Base-by-base conservation (phyloP, 2,888 invertebrate genomes). In the Xestia rhomboidea region DNA sequence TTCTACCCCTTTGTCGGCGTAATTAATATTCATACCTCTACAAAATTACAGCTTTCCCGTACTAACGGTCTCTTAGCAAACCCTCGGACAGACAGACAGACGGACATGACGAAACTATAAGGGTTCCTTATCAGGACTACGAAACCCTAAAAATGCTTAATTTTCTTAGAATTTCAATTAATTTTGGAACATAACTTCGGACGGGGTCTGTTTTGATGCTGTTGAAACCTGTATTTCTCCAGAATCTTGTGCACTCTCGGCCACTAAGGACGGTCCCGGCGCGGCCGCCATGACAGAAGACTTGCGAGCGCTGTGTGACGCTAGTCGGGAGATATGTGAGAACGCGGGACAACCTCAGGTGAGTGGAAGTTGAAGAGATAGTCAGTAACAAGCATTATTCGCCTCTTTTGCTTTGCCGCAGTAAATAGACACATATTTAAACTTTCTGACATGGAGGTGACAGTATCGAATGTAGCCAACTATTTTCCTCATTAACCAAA, bases 321-420 rank as follows among this genome's bases (percentile, higher is more conserved):
- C 87, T 6, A 81, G 66, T 30, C 76, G 73, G 1, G 68, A 68
- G 21, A 64, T 87, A 3, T 85, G 83, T 34, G 79, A 83, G 34
- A 69, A 62, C 10, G 81, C 68, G 21, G 79, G 49, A 15, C 67
- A 68, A 0, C 68, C 70, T 11, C 62, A 81, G 46, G 81, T 81
- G 15, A 81, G 76, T 57, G 57, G 1, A 57, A 15, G 15, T 15
- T 0, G 27, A 57, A 27, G 1, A 27, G 57, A n/a, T 27, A 15
- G 27, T 27, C 15, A 57, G 6, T 57, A 27, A 15, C 27, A 27
- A 15, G 57, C 1, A 27, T 57, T 15, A 27, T 2, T 57, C 13
- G n/a, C 4, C 1, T 57, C 2, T 57, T 57, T 15, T 57, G 57
- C 7, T 27, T 8, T 0, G 15, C 18, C 6, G 7, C 2, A 27